Conservation (phyloP, 1,140 invertebrate genomes). For the Drosophila equinoxialis region DNA sequence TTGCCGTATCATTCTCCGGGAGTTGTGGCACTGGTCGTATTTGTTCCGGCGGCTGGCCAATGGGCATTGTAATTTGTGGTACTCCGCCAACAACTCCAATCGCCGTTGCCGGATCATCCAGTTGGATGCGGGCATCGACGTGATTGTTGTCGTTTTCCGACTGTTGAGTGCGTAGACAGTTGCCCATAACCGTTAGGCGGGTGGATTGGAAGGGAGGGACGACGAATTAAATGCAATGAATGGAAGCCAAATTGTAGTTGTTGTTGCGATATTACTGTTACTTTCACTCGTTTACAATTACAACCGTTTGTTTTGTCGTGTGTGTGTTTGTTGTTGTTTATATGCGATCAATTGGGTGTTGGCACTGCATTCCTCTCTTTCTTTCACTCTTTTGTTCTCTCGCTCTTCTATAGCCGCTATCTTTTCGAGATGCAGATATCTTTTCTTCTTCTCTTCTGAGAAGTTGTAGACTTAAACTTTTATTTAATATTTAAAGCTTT, state of each 20-base stretch:
- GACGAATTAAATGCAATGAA: slow-evolving; percentile 68
- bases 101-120: slow-evolving; percentile 64
- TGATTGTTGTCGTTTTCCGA: slow-evolving; percentile 72
- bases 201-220: neutral
- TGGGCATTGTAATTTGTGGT: slow-evolving; percentile 63
- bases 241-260: slow-evolving; percentile 63
- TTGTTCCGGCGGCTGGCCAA: slow-evolving; percentile 78
- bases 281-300: slow-evolving; percentile 70
- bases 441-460: slow-evolving; percentile 4
- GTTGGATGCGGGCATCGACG: slow-evolving; percentile 59
- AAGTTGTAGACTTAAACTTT: slow-evolving; percentile 31
- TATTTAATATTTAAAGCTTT: slow-evolving; percentile 37
- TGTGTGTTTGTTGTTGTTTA: slow-evolving; percentile 59
- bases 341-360: slow-evolving; percentile 72
- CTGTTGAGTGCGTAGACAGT: slow-evolving; percentile 81
- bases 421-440: slow-evolving; percentile 39
- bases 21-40: slow-evolving; percentile 83
- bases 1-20: slow-evolving; percentile 86
- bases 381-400: slow-evolving; percentile 26
- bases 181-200: slow-evolving; percentile 64
- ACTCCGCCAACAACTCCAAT: slow-evolving; percentile 66
- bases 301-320: slow-evolving; percentile 65
- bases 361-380: slow-evolving; percentile 60
- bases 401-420: slow-evolving; percentile 28
- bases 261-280: slow-evolving; percentile 55